Conservation (phyloP, 2,888 invertebrate genomes). For the Xanthia icteritia region DNA sequence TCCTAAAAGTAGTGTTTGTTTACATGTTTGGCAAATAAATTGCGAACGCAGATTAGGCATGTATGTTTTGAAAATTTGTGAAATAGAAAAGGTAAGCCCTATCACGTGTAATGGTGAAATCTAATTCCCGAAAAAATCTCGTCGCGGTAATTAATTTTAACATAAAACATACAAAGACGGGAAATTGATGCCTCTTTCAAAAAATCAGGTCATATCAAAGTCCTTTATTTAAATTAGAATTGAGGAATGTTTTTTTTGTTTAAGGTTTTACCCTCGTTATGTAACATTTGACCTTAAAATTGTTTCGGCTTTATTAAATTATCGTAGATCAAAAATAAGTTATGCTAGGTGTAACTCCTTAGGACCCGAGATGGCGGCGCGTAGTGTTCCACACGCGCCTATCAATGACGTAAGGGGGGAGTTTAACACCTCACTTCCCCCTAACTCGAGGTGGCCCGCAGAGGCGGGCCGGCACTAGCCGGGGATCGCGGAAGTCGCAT, state of each 20-base stretch:
- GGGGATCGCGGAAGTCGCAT: no score
- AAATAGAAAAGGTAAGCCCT: not conserved
- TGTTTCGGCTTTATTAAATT: not conserved
- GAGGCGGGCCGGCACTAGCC: no score
- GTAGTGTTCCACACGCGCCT: no score
- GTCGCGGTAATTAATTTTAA: slow-evolving; percentile 1
- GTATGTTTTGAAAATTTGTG: slow-evolving; percentile 4
- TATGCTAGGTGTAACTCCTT: not conserved
- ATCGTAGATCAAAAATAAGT: not conserved
- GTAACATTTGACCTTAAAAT: not conserved
- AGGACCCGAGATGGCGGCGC: no score
- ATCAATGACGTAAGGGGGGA: no score
- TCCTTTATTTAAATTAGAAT: not conserved
- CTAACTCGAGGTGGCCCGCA: no score
- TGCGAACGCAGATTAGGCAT: no score
- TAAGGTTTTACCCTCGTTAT: slow-evolving; percentile 6
- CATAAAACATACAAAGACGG: not conserved
- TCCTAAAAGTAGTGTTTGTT: no score
- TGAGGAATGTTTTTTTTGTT: not conserved
- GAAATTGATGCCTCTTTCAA: not conserved
- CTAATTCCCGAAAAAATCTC: not conserved
- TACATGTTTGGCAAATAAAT: no score
- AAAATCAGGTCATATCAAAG: not conserved
- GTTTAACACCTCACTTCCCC: no score
- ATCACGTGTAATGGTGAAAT: not conserved